Evolutionary conservation across 1,140 invertebrate species (phyloP).

Genomic region (Aphidius gifuensis): DNA sequence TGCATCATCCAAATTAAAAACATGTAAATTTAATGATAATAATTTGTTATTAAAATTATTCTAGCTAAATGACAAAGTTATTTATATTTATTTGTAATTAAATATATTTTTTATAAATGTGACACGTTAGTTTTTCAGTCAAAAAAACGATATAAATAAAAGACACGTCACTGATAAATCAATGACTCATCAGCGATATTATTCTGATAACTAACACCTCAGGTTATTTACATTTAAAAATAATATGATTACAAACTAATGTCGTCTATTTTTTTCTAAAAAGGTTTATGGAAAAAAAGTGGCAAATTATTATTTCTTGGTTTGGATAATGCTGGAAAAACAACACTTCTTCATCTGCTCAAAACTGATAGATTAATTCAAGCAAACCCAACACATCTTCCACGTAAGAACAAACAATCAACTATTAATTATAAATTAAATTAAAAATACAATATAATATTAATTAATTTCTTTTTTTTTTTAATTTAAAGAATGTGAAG

Average conservation of each 20-base stretch:
- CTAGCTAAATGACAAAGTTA: neutral
- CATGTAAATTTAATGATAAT: no score
- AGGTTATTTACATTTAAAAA: slow-evolving; percentile 8
- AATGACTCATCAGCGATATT: no score
- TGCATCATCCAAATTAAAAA: neutral
- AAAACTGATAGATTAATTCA: slow-evolving; percentile 99
- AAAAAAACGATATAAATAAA: no score
- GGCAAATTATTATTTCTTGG: slow-evolving; percentile 97
- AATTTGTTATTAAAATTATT: no score
- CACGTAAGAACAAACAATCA: slow-evolving; percentile 72
- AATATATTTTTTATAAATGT: no score
- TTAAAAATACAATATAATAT: no score
- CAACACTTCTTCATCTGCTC: slow-evolving; percentile 97
- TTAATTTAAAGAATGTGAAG: slow-evolving; percentile 83
- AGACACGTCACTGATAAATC: no score
- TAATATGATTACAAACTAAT: slow-evolving; percentile 37
- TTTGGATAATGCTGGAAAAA: slow-evolving; percentile 99
- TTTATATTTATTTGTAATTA: neutral
- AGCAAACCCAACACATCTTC: slow-evolving; percentile 98
- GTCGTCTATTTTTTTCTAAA: slow-evolving; percentile 24
- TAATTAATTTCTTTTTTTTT: slow-evolving; percentile 12
- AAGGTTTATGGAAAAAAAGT: slow-evolving; percentile 97
- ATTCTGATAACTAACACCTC: no score
- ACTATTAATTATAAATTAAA: neutral
- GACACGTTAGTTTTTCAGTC: neutral